Conservation (phyloP, 2,888 invertebrate genomes). For the Eupelmus urozonus region DNA sequence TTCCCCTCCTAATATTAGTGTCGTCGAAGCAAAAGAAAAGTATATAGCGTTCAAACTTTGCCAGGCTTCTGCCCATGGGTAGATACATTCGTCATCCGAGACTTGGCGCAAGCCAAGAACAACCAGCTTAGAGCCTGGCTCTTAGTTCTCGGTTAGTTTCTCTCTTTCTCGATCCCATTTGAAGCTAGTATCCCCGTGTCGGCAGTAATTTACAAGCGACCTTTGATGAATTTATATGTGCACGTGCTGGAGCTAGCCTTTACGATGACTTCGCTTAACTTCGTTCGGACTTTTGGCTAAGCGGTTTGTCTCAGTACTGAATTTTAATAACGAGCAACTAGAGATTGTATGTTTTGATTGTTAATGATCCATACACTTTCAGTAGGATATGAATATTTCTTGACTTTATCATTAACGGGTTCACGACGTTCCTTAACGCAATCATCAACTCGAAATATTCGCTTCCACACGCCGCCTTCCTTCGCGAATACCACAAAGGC, state of each 20-base stretch:
- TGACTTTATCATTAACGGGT: no score
- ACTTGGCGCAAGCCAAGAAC: slow-evolving; percentile 63
- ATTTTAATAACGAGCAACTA: no score
- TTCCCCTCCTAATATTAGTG: slow-evolving; percentile 34
- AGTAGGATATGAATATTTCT: no score
- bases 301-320: no score
- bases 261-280: neutral
- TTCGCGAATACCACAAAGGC: no score
- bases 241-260: no score
- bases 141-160: slow-evolving; percentile 20
- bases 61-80: slow-evolving; percentile 9
- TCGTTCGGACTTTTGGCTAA: neutral
- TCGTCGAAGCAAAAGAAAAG: no score
- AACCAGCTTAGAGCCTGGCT: slow-evolving; percentile 50
- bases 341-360: no score
- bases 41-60: neutral
- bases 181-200: neutral
- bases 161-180: neutral
- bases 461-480: no score
- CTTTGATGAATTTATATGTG: slow-evolving; percentile 24
- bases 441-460: no score
- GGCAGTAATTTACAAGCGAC: slow-evolving; percentile 10
- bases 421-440: no score
- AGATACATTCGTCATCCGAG: slow-evolving; percentile 41
- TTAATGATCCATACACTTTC: no score